phyloP scores from a whole-genome alignment of 1,140 invertebrate genomes.

The Lasioglossum albipes region DNA sequence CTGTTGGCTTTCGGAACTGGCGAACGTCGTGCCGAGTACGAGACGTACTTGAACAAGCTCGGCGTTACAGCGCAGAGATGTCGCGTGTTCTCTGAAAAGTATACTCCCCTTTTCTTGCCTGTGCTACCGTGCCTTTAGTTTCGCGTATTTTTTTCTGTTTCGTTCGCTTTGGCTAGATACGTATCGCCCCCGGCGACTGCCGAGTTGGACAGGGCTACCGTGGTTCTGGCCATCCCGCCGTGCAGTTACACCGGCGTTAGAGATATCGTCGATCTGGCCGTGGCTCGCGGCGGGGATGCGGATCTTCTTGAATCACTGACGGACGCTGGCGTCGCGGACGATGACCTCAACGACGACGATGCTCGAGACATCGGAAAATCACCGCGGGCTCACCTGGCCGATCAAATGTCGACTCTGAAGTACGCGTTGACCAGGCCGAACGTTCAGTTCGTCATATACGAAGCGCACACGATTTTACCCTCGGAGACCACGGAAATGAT shows the following conservation, averaged over 20 bases:
- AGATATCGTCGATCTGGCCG: slow-evolving; percentile 86
- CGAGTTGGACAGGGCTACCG: slow-evolving; percentile 85
- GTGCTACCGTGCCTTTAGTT: no score
- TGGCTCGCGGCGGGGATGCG: slow-evolving; percentile 72
- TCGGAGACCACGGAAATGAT: slow-evolving; percentile 77
- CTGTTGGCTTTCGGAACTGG: slow-evolving; percentile 82
- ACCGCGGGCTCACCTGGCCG: slow-evolving; percentile 59
- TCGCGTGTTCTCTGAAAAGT: slow-evolving; percentile 77
- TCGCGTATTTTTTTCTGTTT: no score
- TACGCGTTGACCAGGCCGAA: slow-evolving; percentile 73
- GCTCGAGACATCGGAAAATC: slow-evolving; percentile 42
- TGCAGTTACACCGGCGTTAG: slow-evolving; percentile 88
- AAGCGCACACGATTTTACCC: slow-evolving; percentile 76
- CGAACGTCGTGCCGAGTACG: slow-evolving; percentile 74
- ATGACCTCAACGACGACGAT: slow-evolving; percentile 23
- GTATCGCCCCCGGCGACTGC: slow-evolving; percentile 52
- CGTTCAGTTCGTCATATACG: slow-evolving; percentile 79
- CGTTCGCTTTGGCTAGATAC: slow-evolving; percentile 59
- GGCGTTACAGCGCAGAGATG: slow-evolving; percentile 70
- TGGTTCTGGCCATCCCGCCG: slow-evolving; percentile 86
- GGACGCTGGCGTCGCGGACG: slow-evolving; percentile 2
- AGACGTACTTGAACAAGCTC: slow-evolving; percentile 63
- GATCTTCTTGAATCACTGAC: slow-evolving; percentile 70
- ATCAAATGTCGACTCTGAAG: slow-evolving; percentile 72
- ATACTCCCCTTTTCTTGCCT: neutral